A percentile compares a stretch with the other conserved stretches of the same genome.
Conservation (phyloP, 2,888 invertebrate species). For the Isoperla grammatica region DNA sequence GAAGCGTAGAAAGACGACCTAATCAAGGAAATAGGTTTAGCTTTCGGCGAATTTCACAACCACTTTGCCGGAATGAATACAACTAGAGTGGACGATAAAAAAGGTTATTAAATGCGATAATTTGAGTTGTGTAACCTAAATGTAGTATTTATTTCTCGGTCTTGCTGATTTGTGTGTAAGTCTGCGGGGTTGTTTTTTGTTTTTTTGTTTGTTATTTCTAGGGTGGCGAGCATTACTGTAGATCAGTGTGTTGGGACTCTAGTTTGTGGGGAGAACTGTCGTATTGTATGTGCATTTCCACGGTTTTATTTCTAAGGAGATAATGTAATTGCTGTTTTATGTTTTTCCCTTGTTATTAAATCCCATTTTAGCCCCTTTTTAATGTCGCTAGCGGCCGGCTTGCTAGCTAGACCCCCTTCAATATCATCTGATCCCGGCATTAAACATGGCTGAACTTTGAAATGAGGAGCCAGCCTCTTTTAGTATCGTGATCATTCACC, state of each 20-base stretch:
- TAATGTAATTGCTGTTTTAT: constrained; percentile 19
- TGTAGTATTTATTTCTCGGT: too few species aligned
- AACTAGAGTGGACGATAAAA: constrained; percentile 1
- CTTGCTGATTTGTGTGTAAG: too few species aligned
- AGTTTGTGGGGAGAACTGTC: not conserved
- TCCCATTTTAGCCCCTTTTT: constrained; percentile 21
- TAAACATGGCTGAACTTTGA: too few species aligned
- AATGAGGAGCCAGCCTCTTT: too few species aligned
- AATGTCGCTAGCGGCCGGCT: not conserved
- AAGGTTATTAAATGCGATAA: not conserved
- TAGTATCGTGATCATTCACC: too few species aligned
- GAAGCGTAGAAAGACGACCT: constrained; percentile 1
- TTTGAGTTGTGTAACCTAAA: constrained; percentile 4
- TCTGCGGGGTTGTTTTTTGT: not conserved
- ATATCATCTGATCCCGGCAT: too few species aligned
- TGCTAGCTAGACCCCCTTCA: too few species aligned
- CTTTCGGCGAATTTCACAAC: constrained; percentile 4
- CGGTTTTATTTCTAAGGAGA: constrained; percentile 7
- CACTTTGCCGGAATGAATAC: constrained; percentile 3
- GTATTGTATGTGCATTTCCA: constrained; percentile 7
- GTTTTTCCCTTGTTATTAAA: constrained; percentile 16
- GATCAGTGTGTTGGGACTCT: not conserved
- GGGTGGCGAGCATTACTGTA: not conserved
- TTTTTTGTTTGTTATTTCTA: not conserved
- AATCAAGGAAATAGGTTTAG: constrained; percentile 2